Evolutionary conservation across 1,140 invertebrate species (phyloP).

Genomic region (Triops cancriformis): DNA sequence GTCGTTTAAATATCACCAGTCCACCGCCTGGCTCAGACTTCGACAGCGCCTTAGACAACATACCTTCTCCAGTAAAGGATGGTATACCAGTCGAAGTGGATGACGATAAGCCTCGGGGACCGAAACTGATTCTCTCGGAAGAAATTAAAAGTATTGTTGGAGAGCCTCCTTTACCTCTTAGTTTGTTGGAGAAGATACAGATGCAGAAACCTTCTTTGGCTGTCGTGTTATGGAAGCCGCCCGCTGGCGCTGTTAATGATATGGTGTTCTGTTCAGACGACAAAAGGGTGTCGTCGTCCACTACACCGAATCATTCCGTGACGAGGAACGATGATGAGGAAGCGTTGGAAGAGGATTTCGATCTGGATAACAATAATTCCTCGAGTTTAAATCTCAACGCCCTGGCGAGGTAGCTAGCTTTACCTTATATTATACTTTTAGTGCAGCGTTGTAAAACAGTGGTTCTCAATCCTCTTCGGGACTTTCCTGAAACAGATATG

Average conservation of each 20-base stretch:
- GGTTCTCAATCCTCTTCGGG: too few species aligned
- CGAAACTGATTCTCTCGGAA: constrained; percentile 8
- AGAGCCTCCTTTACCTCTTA: not conserved
- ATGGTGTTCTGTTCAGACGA: not conserved
- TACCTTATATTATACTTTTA: too few species aligned
- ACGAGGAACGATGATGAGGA: not conserved
- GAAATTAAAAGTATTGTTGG: not conserved
- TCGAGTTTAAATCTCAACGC: not conserved
- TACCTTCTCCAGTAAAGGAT: not conserved
- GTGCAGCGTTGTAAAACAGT: too few species aligned
- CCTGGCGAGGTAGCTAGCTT: not conserved
- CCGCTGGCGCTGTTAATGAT: not conserved
- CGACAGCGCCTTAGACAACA: not conserved
- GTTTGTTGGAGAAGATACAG: not conserved
- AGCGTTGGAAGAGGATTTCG: not conserved
- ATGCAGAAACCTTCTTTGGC: not conserved
- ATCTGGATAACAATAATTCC: not conserved
- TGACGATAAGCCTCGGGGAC: not conserved
- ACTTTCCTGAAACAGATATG: too few species aligned
- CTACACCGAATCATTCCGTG: not conserved
- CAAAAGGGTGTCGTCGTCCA: not conserved
- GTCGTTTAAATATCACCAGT: constrained; percentile 13
- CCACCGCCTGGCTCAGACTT: not conserved
- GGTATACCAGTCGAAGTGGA: not conserved
- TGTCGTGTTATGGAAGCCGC: not conserved